Conservation (phyloP, 2,888 invertebrate species). For the Leucozona laternaria region DNA sequence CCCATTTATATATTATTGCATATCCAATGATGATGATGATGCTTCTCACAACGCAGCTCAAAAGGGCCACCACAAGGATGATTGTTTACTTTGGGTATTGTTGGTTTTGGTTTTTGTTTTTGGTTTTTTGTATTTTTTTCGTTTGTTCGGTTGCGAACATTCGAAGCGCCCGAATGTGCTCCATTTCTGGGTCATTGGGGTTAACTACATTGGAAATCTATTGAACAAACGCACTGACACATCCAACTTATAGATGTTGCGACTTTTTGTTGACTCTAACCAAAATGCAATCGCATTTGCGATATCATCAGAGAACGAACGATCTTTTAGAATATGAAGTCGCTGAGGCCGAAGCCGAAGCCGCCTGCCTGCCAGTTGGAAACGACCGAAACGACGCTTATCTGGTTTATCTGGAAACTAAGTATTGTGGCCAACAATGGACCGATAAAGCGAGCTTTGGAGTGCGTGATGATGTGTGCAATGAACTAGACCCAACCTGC, state of each 20-base stretch:
- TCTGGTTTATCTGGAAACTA: slow-evolving; percentile 51
- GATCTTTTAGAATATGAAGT: slow-evolving; percentile 25
- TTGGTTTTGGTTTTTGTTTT: slow-evolving; percentile 3
- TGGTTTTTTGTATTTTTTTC: no score
- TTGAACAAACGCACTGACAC: slow-evolving; percentile 64
- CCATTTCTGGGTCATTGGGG: slow-evolving; percentile 69
- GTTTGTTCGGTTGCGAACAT: slow-evolving; percentile 13
- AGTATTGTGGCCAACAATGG: slow-evolving; percentile 59
- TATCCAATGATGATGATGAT: slow-evolving; percentile 1
- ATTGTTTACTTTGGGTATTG: slow-evolving; percentile 53
- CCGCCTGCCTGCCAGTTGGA: not conserved
- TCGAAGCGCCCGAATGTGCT: slow-evolving; percentile 32
- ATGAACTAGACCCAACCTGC: slow-evolving; percentile 56
- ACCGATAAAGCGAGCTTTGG: slow-evolving; percentile 57
- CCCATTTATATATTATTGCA: slow-evolving; percentile 35
- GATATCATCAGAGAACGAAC: slow-evolving; percentile 34
- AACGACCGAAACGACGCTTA: slow-evolving; percentile 27
- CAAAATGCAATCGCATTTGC: slow-evolving; percentile 46
- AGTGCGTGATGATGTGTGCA: slow-evolving; percentile 56
- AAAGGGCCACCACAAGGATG: slow-evolving; percentile 60
- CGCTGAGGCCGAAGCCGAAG: slow-evolving; percentile 25
- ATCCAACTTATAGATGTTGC: slow-evolving; percentile 19
- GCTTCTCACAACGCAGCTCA: slow-evolving; percentile 3
- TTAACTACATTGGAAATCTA: slow-evolving; percentile 69
- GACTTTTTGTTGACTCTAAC: slow-evolving; percentile 29